These are phyloP conservation scores for Henricia sp. DNA, from an alignment of 53 echinoderm and acorn worm genomes.

Conservation along the genomic window DNA sequence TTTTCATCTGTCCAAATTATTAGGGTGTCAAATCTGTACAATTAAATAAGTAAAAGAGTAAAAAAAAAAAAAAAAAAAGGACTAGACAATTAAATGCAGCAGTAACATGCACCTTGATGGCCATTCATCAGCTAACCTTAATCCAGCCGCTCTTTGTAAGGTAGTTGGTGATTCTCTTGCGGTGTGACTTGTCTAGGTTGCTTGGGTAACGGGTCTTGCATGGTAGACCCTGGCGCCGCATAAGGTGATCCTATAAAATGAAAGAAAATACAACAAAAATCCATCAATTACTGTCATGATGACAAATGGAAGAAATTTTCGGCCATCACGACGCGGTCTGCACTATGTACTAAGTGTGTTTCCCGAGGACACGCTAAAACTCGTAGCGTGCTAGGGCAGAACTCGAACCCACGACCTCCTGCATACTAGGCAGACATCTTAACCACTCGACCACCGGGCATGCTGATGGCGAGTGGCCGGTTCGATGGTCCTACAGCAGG, in stretches of 20 bases:
- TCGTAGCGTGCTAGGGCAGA: too few relatives aligned
- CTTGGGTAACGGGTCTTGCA: constrained; percentile 95
- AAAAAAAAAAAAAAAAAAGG: not conserved
- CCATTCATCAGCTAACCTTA: constrained; percentile 82
- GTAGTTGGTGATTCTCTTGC: constrained; percentile 96
- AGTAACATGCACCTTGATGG: not conserved
- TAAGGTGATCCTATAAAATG: constrained; percentile 84
- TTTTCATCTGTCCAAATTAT: constrained; percentile 16
- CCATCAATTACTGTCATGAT: too few relatives aligned
- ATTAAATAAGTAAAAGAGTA: constrained; percentile 23
- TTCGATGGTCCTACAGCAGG: too few relatives aligned
- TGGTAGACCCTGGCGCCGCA: constrained; percentile 93
- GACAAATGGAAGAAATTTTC: too few relatives aligned
- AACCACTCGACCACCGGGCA: too few relatives aligned
- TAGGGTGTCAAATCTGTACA: constrained; percentile 11
- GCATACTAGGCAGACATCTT: too few relatives aligned
- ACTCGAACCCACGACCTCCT: too few relatives aligned
- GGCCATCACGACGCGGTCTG: too few relatives aligned
- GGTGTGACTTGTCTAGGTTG: constrained; percentile 94
- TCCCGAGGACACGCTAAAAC: too few relatives aligned
- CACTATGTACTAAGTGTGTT: too few relatives aligned
- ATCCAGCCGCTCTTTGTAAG: constrained; percentile 95
- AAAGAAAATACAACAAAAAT: not conserved
- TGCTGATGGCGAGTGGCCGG: too few relatives aligned
- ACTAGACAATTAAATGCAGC: constrained; percentile 36